Conservation (phyloP, 2,113 vertebrate genomes). For the Spea bombifrons region DNA sequence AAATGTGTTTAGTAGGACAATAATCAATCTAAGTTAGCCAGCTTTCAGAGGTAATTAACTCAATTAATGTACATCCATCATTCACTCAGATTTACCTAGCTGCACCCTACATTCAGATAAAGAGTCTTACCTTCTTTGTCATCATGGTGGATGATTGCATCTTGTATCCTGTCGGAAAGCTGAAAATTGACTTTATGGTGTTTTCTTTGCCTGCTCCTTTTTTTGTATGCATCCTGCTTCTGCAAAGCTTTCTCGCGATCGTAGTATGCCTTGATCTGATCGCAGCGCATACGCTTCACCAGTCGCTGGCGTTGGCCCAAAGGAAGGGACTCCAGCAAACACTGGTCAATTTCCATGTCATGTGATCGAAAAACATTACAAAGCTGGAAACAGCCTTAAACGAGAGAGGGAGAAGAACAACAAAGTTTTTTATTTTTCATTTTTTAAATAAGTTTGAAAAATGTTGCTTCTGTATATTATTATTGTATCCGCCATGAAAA, state of each 20-base stretch:
- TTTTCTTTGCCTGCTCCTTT: conserved; percentile 65
- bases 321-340: conserved; percentile 94
- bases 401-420: conserved; percentile 38
- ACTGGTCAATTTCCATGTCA: conserved; percentile 99
- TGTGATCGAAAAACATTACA: conserved; percentile 92
- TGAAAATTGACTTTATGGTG: conserved; percentile 72
- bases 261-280: conserved; percentile 89
- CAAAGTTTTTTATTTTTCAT: not conserved
- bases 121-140: conserved; percentile 84
- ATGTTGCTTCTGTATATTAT: no score
- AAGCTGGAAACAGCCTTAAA: conserved; percentile 94
- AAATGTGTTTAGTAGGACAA: no score
- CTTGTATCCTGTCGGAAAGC: conserved; percentile 73
- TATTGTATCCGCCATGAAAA: no score
- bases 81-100: no score
- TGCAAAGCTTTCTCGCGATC: conserved; percentile 82
- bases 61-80: no score
- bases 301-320: conserved; percentile 88
- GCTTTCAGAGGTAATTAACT: no score
- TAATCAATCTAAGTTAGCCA: no score
- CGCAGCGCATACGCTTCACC: conserved; percentile 90
- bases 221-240: conserved; percentile 69
- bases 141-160: conserved; percentile 80
- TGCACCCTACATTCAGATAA: not conserved
- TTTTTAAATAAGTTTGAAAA: no score